Conservation (phyloP, 37 sponge, comb jelly and placozoan species). For the Mnemiopsis leidyi region DNA sequence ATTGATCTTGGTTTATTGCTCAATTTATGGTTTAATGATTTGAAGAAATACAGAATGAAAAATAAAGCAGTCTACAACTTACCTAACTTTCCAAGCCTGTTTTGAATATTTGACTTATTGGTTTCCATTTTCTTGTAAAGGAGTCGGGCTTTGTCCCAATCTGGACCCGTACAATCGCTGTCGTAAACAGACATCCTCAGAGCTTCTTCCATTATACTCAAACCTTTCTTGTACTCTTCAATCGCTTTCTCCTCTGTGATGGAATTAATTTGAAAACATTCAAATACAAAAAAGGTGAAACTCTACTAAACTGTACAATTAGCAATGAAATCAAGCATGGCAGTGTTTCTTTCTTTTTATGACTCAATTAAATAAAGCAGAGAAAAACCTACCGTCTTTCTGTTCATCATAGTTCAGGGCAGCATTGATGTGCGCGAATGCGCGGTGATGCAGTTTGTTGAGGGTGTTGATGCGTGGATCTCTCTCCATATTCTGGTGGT, state of each 20-base stretch:
- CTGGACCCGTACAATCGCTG: slow-evolving; percentile 23
- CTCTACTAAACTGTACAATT: too few relatives aligned
- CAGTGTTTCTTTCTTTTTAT: too few relatives aligned
- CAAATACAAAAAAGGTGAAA: background rate
- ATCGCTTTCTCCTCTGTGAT: slow-evolving; percentile 30
- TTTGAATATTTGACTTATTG: slow-evolving; percentile 3
- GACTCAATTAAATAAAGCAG: too few relatives aligned
- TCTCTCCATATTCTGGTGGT: background rate
- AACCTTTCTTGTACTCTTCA: slow-evolving; percentile 32
- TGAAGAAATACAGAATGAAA: too few relatives aligned
- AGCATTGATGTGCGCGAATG: slow-evolving; percentile 44
- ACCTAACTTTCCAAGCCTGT: slow-evolving; percentile 35
- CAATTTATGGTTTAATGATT: too few relatives aligned
- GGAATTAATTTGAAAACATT: background rate
- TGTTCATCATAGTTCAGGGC: slow-evolving; percentile 50
- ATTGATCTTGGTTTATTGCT: too few relatives aligned
- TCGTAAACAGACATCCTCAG: slow-evolving; percentile 2
- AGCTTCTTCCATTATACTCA: slow-evolving; percentile 35
- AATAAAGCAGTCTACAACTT: too few relatives aligned
- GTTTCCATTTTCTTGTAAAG: slow-evolving; percentile 47
- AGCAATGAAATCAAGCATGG: too few relatives aligned
- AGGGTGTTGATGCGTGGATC: background rate
- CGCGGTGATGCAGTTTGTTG: slow-evolving; percentile 19
- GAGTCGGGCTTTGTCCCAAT: slow-evolving; percentile 33
- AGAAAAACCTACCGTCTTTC: slow-evolving; percentile 30